phyloP scores from a whole-genome alignment of 2,113 vertebrate species.

The Talpa occidentalis region DNA sequence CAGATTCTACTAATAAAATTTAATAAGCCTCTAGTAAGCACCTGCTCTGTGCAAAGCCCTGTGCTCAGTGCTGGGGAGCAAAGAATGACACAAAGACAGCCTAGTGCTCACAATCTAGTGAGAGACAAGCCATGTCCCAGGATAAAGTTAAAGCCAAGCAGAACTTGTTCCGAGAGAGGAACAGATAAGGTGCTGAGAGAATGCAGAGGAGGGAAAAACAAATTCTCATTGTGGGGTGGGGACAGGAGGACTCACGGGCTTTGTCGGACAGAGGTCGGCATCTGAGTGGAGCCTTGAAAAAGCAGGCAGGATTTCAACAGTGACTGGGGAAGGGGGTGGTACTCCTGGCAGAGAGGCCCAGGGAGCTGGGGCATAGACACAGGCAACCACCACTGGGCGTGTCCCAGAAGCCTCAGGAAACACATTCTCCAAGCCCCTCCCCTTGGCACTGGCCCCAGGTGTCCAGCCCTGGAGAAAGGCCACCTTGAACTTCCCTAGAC shows the following conservation, averaged over 20 bases:
- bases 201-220: neutral
- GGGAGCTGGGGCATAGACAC: neutral
- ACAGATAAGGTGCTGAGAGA: conserved; percentile 28
- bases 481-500: conserved; percentile 32
- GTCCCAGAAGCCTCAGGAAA: neutral
- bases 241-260: neutral
- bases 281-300: conserved; percentile 50
- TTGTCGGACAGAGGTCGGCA: conserved; percentile 41
- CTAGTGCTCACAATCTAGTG: neutral
- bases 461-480: neutral
- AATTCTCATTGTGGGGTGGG: neutral
- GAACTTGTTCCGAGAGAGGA: conserved; percentile 29
- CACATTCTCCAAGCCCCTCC: neutral
- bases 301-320: conserved; percentile 22
- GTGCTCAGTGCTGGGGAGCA: neutral
- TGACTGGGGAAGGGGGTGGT: neutral
- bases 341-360: conserved; percentile 18
- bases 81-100: neutral
- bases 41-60: neutral
- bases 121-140: neutral
- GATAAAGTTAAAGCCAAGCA: conserved; percentile 26
- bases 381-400: neutral
- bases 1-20: conserved; percentile 35
- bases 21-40: neutral
- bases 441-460: neutral